Conservation (phyloP, 2,888 invertebrate species). For the Mythimna ferrago region DNA sequence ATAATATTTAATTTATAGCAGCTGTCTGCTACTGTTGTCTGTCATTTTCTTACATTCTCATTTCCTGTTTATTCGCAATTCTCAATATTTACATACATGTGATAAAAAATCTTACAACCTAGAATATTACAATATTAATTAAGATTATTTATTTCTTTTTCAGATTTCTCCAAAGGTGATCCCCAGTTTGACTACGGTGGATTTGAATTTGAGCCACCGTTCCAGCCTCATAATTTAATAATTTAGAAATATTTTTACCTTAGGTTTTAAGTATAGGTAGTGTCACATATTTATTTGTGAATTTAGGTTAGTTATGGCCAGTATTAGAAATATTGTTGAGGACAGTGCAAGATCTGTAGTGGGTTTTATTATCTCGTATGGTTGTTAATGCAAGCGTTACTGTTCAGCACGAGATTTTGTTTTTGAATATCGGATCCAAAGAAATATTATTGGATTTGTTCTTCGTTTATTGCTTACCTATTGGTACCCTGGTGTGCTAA, state of each 20-base stretch:
- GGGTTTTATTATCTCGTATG: neutral
- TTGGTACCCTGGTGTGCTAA: too few relatives aligned
- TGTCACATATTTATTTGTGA: conserved; percentile 39
- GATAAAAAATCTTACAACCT: neutral
- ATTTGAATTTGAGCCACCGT: conserved; percentile 77
- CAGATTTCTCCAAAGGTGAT: conserved; percentile 81
- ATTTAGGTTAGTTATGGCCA: conserved; percentile 42
- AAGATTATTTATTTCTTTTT: conserved; percentile 63
- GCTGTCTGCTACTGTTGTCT: too few relatives aligned
- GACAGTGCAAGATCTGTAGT: conserved; percentile 1
- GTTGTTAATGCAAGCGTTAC: neutral
- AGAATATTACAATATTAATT: neutral
- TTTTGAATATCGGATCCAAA: neutral
- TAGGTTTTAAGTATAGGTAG: conserved; percentile 25
- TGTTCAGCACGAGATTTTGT: neutral
- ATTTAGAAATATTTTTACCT: conserved; percentile 33
- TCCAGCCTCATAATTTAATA: conserved; percentile 62
- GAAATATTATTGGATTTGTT: neutral
- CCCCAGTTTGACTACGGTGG: conserved; percentile 81
- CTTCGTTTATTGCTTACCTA: neutral
- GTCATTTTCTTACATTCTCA: too few relatives aligned
- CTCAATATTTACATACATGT: neutral
- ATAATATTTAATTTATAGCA: too few relatives aligned
- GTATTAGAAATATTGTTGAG: conserved; percentile 34
- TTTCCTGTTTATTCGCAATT: neutral